Evolutionary conservation across 2,797 vertebrate species (phyloP), one percentile per base, ranked within the genome.

Genomic region (Acrocephalus scirpaceus): DNA sequence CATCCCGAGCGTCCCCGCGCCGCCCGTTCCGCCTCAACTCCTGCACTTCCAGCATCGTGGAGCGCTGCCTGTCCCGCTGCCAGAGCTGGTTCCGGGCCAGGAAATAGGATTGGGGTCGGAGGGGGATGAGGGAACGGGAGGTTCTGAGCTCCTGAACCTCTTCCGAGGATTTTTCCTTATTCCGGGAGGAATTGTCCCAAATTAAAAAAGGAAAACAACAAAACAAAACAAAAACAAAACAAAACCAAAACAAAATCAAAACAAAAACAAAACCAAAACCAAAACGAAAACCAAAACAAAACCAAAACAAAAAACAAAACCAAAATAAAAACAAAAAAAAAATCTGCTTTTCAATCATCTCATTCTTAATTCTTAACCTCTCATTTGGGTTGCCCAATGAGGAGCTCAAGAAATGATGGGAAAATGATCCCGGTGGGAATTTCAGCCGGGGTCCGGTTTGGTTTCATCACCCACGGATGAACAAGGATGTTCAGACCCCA

Each of bases 31-130:
- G 14, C 53, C 57, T 73, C 7, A 34, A 69, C 29, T 93, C 78
- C 57, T 18, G 13, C 90, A 95, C 92, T 0, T 34, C 90, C 1
- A 29, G 72, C 69, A 34, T 96, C 2, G 88, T 96, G 72, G 95
- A 96, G 86, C n/a, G 75, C 12, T 96, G 96, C 67, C 92, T 96
- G 0, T 57, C 88, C 82, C 60, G 90, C 72, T 96, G 96, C 11
- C 92, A 96, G 42, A 29, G 40, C 48, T 96, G 88, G 96, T 29
- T 94, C 36, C 45, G 36, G 9, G 79, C 67, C 8, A 79, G 87
- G 17, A 92, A 91, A 11, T 73, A 83, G 50, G 42, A 71, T 50
- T 1, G 15, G 50, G 40, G 17, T 16, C 40, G 0, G 36, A 0
- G 47, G 47, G 47, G 69, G 60, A 14, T 18, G 4, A 5, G 18